Conservation (phyloP, 2,797 vertebrate species). For the Lithobates pipiens region DNA sequence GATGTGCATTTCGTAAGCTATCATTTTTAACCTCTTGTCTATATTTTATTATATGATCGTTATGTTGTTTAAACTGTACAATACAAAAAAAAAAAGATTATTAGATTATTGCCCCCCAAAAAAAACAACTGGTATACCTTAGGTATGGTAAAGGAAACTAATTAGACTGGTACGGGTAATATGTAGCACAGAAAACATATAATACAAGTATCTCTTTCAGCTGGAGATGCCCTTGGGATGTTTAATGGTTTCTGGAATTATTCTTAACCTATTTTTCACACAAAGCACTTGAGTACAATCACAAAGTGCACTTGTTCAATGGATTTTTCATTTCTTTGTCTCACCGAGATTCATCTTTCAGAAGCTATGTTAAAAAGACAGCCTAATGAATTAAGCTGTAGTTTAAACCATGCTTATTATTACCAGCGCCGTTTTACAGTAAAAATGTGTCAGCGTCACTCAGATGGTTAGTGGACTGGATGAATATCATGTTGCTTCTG, state of each 20-base stretch:
- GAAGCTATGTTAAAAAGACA: slow-evolving; percentile 43
- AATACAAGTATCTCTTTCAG: slow-evolving; percentile 18
- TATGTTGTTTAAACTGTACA: neutral
- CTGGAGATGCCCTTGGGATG: slow-evolving; percentile 24
- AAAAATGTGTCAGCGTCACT: slow-evolving; percentile 32
- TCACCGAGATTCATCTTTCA: slow-evolving; percentile 39
- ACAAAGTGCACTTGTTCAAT: slow-evolving; percentile 55
- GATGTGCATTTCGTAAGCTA: slow-evolving; percentile 2
- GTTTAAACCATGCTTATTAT: slow-evolving; percentile 34
- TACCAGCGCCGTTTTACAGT: slow-evolving; percentile 20
- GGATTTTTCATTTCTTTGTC: slow-evolving; percentile 52
- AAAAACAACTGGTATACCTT: neutral
- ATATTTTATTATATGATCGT: neutral
- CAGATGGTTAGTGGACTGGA: slow-evolving; percentile 20
- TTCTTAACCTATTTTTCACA: slow-evolving; percentile 50
- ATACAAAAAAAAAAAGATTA: slow-evolving; percentile 15
- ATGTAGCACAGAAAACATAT: slow-evolving; percentile 15
- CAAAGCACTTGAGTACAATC: slow-evolving; percentile 51
- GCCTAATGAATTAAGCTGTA: slow-evolving; percentile 46
- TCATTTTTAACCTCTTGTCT: slow-evolving; percentile 23
- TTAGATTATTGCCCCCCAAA: neutral
- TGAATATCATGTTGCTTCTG: slow-evolving; percentile 6
- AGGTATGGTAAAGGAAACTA: neutral
- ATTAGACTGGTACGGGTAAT: slow-evolving; percentile 7
- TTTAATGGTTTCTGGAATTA: slow-evolving; percentile 44